These are phyloP conservation scores for Todiramphus chloris DNA, from an alignment of 2,113 vertebrate genomes.

Conservation along the genomic window DNA sequence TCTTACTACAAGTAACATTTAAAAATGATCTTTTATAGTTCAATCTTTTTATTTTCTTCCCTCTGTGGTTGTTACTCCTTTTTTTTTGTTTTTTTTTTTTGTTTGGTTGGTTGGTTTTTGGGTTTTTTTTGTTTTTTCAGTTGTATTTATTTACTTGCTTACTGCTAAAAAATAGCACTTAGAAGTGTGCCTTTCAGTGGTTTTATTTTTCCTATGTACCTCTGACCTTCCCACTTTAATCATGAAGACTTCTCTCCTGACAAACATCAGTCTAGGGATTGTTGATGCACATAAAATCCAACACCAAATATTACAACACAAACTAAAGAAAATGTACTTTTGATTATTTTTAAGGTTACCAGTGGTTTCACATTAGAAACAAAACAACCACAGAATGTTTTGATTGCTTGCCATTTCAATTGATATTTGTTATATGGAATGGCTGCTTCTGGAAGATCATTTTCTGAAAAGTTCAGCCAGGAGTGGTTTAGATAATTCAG, in stretches of 20 bases:
- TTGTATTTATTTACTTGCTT: not conserved
- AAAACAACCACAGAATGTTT: not conserved
- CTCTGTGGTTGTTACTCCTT: not conserved
- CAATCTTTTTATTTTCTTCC: not conserved
- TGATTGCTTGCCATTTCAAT: not conserved
- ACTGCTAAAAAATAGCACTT: not conserved
- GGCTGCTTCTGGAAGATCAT: not conserved
- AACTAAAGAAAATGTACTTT: not conserved
- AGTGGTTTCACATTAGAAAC: not conserved
- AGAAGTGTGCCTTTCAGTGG: not conserved
- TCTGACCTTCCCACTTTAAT: not conserved
- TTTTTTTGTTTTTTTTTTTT: no score
- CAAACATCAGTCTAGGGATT: not conserved
- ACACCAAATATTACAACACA: not conserved
- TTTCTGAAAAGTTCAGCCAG: not conserved
- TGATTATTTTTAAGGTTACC: not conserved
- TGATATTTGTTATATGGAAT: not conserved
- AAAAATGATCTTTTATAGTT: not conserved
- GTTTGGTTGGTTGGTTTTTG: no score
- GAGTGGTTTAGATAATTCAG: not conserved
- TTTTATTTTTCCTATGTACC: not conserved
- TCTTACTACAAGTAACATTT: not conserved
- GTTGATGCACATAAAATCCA: not conserved
- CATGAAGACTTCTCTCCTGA: not conserved
- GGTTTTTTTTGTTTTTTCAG: no score